A percentile compares a stretch with the other conserved stretches of the same genome.
phyloP scores from a whole-genome alignment of 2,888 invertebrate species.

The Ochlodes sylvanus region DNA sequence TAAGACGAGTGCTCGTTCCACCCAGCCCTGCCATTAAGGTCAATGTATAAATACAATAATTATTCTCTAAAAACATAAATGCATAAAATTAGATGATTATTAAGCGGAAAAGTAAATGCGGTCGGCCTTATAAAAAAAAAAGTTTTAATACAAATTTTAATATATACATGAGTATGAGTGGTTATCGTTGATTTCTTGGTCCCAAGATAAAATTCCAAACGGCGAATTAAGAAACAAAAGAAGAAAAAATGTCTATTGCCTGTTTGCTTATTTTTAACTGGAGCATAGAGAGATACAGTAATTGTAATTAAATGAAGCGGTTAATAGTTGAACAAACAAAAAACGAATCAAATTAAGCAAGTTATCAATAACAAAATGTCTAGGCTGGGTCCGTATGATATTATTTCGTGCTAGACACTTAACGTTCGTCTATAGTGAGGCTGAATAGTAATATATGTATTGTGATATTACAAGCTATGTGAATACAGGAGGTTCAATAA shows the following conservation, averaged over 20 bases:
- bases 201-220: constrained; percentile 20
- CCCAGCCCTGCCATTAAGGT: constrained; percentile 17
- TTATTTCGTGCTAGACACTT: constrained; percentile 19
- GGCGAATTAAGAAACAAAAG: background rate
- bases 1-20: background rate
- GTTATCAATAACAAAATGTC: background rate
- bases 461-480: constrained; percentile 83
- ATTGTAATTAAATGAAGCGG: no score
- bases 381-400: constrained; percentile 23
- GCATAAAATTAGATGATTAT: background rate
- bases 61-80: background rate
- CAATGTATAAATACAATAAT: background rate
- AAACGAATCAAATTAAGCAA: no score
- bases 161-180: background rate
- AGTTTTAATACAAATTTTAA: background rate
- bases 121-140: background rate
- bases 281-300: no score
- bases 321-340: no score
- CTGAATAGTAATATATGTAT: constrained; percentile 69
- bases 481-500: constrained; percentile 78
- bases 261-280: no score
- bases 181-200: constrained; percentile 16
- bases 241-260: no score
- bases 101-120: constrained; percentile 2
- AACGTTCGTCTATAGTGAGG: constrained; percentile 59